phyloP scores from a whole-genome alignment of 2,113 vertebrate species.

The Hippocampus abdominalis region DNA sequence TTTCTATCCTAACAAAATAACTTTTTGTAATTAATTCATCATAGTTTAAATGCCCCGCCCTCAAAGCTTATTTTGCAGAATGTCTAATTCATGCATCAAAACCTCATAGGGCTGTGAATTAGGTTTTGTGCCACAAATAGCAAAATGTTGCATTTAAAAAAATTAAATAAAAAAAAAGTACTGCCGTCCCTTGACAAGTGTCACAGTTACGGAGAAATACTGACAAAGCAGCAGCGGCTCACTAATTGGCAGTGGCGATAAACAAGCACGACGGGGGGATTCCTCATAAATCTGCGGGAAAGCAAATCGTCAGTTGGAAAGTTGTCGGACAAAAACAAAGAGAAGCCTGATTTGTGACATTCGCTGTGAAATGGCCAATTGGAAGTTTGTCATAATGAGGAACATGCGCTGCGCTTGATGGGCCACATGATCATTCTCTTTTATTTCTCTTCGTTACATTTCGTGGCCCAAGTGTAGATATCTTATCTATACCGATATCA shows the following conservation, averaged over 20 bases:
- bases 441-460: neutral
- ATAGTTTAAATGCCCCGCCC: neutral
- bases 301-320: neutral
- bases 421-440: neutral
- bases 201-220: neutral
- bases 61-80: neutral
- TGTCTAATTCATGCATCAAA: neutral
- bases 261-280: neutral
- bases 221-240: neutral
- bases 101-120: neutral
- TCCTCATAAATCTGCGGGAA: neutral
- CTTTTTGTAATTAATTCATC: neutral
- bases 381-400: neutral
- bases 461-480: neutral
- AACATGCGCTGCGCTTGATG: neutral
- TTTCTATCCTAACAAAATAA: neutral
- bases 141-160: neutral
- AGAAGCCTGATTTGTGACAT: neutral
- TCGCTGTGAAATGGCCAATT: neutral
- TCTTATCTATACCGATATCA: too few species aligned
- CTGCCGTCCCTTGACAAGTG: conserved; percentile 1
- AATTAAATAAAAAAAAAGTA: neutral
- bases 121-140: neutral
- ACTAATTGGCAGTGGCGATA: conserved; percentile 1
- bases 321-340: neutral